Percentiles rank a stretch among this genome's conserved stretches.
Conservation (phyloP, 2,113 vertebrate genomes). For the Vicugna pacos region DNA sequence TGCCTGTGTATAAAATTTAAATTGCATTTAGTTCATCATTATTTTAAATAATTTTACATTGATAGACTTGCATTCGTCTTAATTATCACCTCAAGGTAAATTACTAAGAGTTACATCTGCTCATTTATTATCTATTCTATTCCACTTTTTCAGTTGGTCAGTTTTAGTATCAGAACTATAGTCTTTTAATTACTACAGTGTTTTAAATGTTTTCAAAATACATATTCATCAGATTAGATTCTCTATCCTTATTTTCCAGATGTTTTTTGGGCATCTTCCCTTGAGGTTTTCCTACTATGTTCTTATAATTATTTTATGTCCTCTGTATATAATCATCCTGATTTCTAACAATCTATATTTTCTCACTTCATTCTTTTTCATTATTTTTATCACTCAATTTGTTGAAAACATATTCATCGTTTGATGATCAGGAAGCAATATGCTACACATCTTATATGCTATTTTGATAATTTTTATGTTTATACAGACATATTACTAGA, state of each 20-base stretch:
- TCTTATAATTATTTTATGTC: background rate
- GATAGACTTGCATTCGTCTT: background rate
- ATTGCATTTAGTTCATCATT: background rate
- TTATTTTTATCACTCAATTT: background rate
- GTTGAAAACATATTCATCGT: background rate
- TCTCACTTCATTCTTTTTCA: background rate
- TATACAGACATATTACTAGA: background rate
- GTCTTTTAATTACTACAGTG: background rate
- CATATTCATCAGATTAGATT: background rate
- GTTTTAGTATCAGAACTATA: background rate
- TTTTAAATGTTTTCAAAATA: background rate
- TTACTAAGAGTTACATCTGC: background rate
- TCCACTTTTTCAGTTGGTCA: background rate
- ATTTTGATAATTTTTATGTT: background rate
- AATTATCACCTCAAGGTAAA: slow-evolving; percentile 7
- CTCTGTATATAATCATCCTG: background rate
- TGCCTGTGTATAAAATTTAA: background rate
- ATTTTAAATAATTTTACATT: background rate
- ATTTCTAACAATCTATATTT: background rate
- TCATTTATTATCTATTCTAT: background rate
- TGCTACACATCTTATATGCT: background rate
- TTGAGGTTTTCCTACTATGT: background rate
- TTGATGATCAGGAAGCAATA: background rate
- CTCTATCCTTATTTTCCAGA: background rate
- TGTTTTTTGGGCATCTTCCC: background rate